Base-by-base conservation (phyloP, 2,797 vertebrate species). In the Acomys russatus region DNA sequence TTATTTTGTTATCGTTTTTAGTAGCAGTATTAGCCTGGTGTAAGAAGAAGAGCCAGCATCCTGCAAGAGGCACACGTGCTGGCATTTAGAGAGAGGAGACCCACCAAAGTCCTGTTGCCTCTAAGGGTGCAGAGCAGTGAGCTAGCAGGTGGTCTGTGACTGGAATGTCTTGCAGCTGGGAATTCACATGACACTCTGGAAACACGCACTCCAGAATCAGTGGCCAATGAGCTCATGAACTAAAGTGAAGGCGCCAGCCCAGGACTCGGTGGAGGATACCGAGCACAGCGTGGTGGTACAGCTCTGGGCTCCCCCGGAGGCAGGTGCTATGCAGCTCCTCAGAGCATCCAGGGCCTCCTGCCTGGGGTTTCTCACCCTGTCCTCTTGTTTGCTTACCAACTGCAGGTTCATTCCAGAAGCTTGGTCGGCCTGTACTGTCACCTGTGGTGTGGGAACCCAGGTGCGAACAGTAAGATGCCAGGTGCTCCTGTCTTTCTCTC, bases 401-500 rank as follows among this genome's bases (percentile, higher is more conserved):
- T 96, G 89, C 97, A 99, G 99, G 96, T 99, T 99, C 98, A 98
- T 99, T 98, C 99, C 99, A 0, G 99, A 99, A 92, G 98, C 99
- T 80, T 99, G 99, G 99, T 99, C 99, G 3, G 84, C 98, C 89
- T 99, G 99, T 98, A 99, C 99, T 79, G 99, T 98, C 90, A 99
- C 99, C 6, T 99, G 99, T 38, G 99, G 99, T 9, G 98, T 99
- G 17, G 99, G 99, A 17, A 98, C 98, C 82, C 99, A 99, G 98
- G 98, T 98, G 49, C 98, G 99, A 33, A 95, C 97, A 4, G 99
- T 99, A 98, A 99, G 98, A 92, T 99, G 99, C 98, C 99, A 99
- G 97, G 99, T 99, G 95, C 97, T 99, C 94, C 99, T 99, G 90
- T 99, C 99, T 94, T 99, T 99, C 98, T 99, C 99, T 64, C 99